A percentile compares a stretch with the other conserved stretches of the same genome.
These are phyloP conservation scores for Heterocephalus glaber DNA, from an alignment of 2,113 vertebrate species.

Conservation along the genomic window DNA sequence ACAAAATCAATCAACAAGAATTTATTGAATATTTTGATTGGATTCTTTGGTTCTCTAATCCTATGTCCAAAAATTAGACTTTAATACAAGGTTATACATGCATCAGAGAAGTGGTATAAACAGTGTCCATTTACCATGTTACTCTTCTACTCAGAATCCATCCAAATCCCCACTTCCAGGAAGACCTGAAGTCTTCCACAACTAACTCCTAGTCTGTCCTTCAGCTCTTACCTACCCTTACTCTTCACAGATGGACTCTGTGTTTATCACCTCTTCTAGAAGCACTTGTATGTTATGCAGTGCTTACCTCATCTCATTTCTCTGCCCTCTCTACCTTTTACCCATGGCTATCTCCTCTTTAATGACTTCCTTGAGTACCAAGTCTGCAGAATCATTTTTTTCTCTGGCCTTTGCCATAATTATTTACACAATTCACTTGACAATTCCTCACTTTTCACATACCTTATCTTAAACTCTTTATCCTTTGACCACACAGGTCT, in stretches of 20 bases:
- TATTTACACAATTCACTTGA: background rate
- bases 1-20: background rate
- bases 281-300: background rate
- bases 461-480: background rate
- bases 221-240: background rate
- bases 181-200: background rate
- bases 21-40: background rate
- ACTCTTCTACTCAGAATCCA: background rate
- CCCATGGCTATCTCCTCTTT: background rate
- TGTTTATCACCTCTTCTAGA: background rate
- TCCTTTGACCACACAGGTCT: background rate
- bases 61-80: background rate
- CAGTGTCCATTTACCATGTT: background rate
- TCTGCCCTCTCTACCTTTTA: too few relatives aligned
- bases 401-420: background rate
- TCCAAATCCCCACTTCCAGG: background rate
- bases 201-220: background rate
- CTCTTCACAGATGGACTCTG: background rate
- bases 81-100: background rate
- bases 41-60: background rate
- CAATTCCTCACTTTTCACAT: background rate
- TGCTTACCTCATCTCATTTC: constrained; percentile 3
- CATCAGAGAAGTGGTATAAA: background rate
- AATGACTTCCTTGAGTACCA: background rate
- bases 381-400: background rate